These are phyloP conservation scores for Perognathus longimembris DNA, from an alignment of 2,113 vertebrate species.

Conservation along the genomic window DNA sequence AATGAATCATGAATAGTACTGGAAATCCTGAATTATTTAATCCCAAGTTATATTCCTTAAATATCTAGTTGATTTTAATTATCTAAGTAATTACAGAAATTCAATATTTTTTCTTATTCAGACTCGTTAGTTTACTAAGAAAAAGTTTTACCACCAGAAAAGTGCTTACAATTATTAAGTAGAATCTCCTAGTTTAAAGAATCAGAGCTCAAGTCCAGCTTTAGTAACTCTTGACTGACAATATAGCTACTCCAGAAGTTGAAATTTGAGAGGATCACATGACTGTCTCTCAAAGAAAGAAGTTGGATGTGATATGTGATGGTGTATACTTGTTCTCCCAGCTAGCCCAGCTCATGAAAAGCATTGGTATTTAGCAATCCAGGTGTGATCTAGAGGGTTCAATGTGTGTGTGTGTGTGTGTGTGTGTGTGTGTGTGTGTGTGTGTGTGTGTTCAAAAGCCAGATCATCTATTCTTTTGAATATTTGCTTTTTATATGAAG, in stretches of 20 bases:
- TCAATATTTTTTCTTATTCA: no score
- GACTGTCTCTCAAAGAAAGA: no score
- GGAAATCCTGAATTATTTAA: background rate
- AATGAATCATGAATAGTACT: background rate
- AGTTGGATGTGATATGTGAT: no score
- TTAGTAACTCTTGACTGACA: no score
- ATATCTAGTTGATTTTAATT: background rate
- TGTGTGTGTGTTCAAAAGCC: background rate
- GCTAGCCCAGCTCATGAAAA: no score
- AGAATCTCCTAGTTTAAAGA: background rate
- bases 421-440: no score
- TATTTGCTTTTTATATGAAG: constrained; percentile 6
- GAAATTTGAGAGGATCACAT: no score
- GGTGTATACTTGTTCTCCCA: no score
- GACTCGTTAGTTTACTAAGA: background rate
- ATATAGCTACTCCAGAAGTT: no score
- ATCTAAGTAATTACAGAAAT: background rate
- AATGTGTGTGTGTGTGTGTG: no score
- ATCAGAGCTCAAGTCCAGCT: background rate
- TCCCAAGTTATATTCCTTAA: background rate
- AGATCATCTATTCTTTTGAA: background rate
- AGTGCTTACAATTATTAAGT: background rate
- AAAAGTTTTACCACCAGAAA: background rate
- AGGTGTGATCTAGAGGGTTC: no score
- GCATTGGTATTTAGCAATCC: no score